Evolutionary conservation across 2,797 vertebrate genomes (phyloP).

Genomic region (Ara ararauna): DNA sequence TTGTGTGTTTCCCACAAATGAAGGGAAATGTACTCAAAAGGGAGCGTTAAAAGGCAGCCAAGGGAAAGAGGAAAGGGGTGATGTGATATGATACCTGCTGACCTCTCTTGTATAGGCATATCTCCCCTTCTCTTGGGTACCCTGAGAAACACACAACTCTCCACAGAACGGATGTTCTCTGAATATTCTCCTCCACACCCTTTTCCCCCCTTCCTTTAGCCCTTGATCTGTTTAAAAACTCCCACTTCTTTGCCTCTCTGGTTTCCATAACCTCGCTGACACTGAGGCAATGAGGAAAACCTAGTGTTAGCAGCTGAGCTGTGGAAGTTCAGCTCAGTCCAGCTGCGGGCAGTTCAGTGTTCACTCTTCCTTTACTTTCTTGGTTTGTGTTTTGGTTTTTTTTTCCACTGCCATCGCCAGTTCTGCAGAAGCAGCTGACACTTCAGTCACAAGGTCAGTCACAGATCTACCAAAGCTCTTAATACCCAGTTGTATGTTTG

Average conservation of each 20-base stretch:
- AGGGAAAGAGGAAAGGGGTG: conserved; percentile 55
- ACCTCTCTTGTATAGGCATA: conserved; percentile 33
- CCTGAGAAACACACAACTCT: conserved; percentile 47
- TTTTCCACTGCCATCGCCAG: conserved; percentile 42
- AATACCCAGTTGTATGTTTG: conserved; percentile 57
- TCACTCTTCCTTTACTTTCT: background rate
- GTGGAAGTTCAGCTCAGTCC: conserved; percentile 63
- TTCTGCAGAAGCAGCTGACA: conserved; percentile 66
- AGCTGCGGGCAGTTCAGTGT: conserved; percentile 35
- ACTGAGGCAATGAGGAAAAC: conserved; percentile 35
- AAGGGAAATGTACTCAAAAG: conserved; percentile 45
- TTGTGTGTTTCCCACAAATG: conserved; percentile 33
- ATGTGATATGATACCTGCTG: conserved; percentile 41
- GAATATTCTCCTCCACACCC: background rate
- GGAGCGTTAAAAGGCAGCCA: conserved; percentile 49
- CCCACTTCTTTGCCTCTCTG: conserved; percentile 32
- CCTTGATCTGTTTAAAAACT: conserved; percentile 48
- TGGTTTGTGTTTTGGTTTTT: background rate
- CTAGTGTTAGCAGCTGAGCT: background rate
- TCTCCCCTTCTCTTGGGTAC: conserved; percentile 57
- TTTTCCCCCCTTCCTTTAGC: background rate
- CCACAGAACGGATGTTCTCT: conserved; percentile 23
- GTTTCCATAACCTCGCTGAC: conserved; percentile 64
- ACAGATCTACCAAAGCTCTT: conserved; percentile 44
- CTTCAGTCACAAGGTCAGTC: conserved; percentile 63